Evolutionary conservation across 2,888 invertebrate species (phyloP).

Genomic region (Rhamphomyia laevipes): DNA sequence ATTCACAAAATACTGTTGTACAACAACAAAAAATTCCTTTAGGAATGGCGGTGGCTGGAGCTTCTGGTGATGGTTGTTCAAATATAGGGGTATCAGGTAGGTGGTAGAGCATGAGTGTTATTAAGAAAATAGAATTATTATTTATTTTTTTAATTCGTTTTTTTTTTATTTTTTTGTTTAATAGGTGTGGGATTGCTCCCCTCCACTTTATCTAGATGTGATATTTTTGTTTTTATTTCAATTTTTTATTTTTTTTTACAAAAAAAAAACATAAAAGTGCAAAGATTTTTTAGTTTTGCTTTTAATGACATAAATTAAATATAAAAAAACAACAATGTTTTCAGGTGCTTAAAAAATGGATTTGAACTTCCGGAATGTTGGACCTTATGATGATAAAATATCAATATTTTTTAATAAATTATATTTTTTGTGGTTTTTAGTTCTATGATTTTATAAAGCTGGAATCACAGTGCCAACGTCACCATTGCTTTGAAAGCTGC

Average conservation of each 20-base stretch:
- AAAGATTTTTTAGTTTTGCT: neutral
- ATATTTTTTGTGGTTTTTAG: too few species aligned
- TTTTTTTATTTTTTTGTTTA: neutral
- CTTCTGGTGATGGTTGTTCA: constrained; percentile 30
- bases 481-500: too few species aligned
- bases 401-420: too few species aligned
- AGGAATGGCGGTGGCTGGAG: constrained; percentile 20
- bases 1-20: constrained; percentile 9
- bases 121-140: neutral
- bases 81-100: constrained; percentile 30
- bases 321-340: neutral
- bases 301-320: neutral
- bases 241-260: neutral
- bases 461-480: too few species aligned
- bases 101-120: constrained; percentile 35
- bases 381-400: neutral
- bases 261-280: neutral
- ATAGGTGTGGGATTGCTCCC: neutral
- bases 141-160: neutral
- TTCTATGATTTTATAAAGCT: too few species aligned
- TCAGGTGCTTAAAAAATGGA: constrained; percentile 2
- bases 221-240: neutral
- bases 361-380: neutral
- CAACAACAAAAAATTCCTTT: constrained; percentile 12
- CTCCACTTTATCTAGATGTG: too few species aligned